Evolutionary conservation across 2,888 invertebrate genomes (phyloP), one percentile per base, ranked within the genome.

Genomic region (Matsumyia berberina): DNA sequence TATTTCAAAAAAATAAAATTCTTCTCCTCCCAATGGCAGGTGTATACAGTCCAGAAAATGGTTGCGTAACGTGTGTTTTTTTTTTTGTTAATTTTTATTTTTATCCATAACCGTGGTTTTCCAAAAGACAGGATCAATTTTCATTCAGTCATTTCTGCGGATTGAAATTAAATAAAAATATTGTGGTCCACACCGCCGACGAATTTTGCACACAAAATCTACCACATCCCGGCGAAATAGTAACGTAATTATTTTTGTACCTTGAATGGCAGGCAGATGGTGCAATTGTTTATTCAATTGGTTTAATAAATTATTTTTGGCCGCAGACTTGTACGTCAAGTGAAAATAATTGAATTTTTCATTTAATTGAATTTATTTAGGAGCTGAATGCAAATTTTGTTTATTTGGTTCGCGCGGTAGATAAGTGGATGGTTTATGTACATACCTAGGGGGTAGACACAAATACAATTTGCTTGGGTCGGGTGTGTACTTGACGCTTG

Each of bases 261-360:
- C 55, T 55, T 39, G 53, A 66, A 29, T 24, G 57, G 24, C 57
- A 44, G 73, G 53, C 42, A 62, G 49, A 42, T 73, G 73, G 42
- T 73, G 62, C 73, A 73, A 62, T 62, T 73, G 60, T 73, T 73
- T 73, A 62, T 53, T 33, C 62, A 24, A 33, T 53, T 62, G 17
- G 1, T 24, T 42, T 73, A 53, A 49, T 58, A 62, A 58, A 62
- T 39, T 62, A 73, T 73, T 73, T 73, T 62, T 33, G 53, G 62
- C 72, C 33, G 24, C 53, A 72, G 72, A 51, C 72, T 37, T 46
- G 8, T 60, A 33, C 72, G 72, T 72, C 72, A 72, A 60, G 51
- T 19, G 53, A 42, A 53, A 53, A 73, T 62, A 35, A 53, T 62
- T 44, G 35, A 42, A 33, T 29, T 72, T 58, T 66, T n/a, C 29